A percentile compares a stretch with the other conserved stretches of the same genome.
Conservation (phyloP, 2,113 vertebrate genomes). For the Neotragus pygmaeus region DNA sequence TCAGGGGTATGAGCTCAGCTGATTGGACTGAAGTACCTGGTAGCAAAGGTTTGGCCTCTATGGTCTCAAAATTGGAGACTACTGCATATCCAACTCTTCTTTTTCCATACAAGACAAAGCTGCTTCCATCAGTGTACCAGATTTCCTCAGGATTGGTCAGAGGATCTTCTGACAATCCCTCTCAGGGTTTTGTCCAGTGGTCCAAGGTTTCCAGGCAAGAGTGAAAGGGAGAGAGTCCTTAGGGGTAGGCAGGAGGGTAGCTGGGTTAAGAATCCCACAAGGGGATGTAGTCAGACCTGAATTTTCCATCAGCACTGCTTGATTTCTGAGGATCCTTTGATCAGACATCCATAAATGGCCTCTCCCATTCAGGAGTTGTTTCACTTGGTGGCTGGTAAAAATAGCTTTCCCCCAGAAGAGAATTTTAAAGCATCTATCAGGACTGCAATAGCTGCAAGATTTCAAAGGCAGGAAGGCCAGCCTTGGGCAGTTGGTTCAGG, state of each 20-base stretch:
- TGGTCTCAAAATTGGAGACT: background rate
- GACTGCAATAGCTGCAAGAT: background rate
- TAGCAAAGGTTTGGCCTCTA: background rate
- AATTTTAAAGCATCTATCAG: background rate
- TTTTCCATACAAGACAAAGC: background rate
- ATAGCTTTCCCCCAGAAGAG: background rate
- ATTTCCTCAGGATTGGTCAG: background rate
- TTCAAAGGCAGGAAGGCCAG: background rate
- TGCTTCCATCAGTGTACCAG: background rate
- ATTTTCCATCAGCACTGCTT: background rate
- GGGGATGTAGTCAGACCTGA: background rate
- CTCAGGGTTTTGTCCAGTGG: background rate
- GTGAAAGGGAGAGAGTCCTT: background rate
- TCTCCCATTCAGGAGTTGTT: background rate
- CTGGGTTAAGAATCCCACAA: background rate
- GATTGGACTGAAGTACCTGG: background rate
- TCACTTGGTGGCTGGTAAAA: background rate
- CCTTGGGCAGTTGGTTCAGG: background rate
- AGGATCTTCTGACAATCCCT: background rate
- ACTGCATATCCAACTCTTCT: background rate
- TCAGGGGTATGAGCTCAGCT: background rate
- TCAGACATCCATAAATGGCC: background rate
- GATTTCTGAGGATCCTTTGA: background rate
- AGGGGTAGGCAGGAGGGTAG: background rate
- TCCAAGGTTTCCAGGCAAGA: background rate